These are phyloP conservation scores for Pipistrellus nathusii DNA, from an alignment of 2,797 vertebrate species.

Conservation along the genomic window DNA sequence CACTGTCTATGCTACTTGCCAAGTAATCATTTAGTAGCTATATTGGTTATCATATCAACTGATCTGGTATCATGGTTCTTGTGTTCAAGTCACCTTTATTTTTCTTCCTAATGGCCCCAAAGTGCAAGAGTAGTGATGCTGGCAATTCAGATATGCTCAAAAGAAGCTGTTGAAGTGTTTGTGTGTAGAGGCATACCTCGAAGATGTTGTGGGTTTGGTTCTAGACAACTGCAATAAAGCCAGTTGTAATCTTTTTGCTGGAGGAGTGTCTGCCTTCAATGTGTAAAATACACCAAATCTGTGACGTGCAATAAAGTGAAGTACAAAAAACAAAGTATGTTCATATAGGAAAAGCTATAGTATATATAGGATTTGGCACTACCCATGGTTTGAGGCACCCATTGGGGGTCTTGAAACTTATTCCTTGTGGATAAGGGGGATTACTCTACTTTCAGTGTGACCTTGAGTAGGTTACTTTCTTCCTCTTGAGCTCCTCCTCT, in stretches of 20 bases:
- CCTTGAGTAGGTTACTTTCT: constrained; percentile 38
- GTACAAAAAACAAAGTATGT: not conserved
- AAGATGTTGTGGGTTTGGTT: not conserved
- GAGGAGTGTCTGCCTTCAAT: not conserved
- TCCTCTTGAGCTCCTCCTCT: not conserved
- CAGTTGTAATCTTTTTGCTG: not conserved
- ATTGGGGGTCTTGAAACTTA: not conserved
- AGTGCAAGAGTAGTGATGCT: not conserved
- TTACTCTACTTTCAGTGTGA: not conserved
- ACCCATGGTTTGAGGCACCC: not conserved
- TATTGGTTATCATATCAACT: not conserved
- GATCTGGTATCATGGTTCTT: not conserved
- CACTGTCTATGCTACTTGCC: not conserved
- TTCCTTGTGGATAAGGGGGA: not conserved
- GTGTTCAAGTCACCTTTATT: not conserved
- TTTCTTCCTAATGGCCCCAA: not conserved
- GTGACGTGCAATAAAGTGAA: not conserved
- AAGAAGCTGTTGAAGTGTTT: not conserved
- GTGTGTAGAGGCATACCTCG: not conserved
- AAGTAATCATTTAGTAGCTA: not conserved
- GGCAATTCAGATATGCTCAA: not conserved
- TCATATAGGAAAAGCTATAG: not conserved
- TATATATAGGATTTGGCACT: not conserved
- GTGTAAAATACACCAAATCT: not conserved
- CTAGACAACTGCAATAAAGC: not conserved